Base-by-base conservation (phyloP, 2,888 invertebrate species). In the Watsonalla cultraria region DNA sequence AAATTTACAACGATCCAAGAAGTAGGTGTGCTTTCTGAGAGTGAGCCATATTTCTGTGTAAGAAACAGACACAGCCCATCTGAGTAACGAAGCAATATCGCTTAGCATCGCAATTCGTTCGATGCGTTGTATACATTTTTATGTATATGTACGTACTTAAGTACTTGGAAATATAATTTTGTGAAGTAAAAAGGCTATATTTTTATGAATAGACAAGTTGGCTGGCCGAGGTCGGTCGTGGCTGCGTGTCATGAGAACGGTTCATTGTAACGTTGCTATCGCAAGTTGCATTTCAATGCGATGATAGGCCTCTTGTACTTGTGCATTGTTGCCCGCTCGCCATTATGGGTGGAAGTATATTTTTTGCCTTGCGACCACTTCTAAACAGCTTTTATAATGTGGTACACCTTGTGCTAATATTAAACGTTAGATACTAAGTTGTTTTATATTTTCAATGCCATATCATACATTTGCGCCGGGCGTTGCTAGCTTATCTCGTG, bases 181-280 rank as follows among this genome's bases (percentile, higher is more conserved):
- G 24, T 24, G 24, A 24, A 24, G 24, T 24, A 24, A 24, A 24
- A 24, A 24, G 24, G 24, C 24, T 24, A 24, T 65, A 62, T 59
- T 61, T 53, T 57, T 58, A 56, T 66, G 65, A 70, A 69, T 66
- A 61, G 62, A 56, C 51, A 49, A 64, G 24, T 24, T 24, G 24
- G 24, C 24, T 24, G 24, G 59, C 57, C 62, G 70, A 73, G 75
- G 74, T 70, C 70, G 70, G 64, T 58, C 62, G 64, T 61, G 65
- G 65, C 70, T 60, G 60, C 56, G 63, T 60, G 66, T 70, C 76
- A 80, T 85, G 84, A 78, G 85, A 86, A 83, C 76, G 61, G 33
- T 55, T 60, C 55, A 76, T 80, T 77, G 77, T 76, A 66, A 71
- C 42, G 70, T 70, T 65, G 62, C 62, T 62, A 61, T 58, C 59